Base-by-base conservation (phyloP, 2,888 invertebrate species). In the Acanthoscelides obtectus region DNA sequence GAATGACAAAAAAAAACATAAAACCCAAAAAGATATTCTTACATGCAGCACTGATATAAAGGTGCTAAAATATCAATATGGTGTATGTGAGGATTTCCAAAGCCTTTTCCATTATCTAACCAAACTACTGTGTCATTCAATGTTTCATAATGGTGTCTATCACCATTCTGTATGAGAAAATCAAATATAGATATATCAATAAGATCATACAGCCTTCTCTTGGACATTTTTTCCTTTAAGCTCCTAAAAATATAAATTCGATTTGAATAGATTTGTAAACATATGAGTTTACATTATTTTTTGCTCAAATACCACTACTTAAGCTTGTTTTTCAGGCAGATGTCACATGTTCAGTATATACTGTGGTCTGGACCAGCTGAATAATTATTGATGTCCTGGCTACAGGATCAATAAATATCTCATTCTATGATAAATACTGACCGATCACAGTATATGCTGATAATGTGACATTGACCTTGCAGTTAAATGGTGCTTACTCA, bases 161-260 rank as follows among this genome's bases (percentile, higher is more conserved):
- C 98, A 0, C 97, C 98, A 85, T 98, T 98, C 85, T 96, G 97
- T 82, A 97, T 93, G 2, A 98, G 87, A 84, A 95, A 98, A 86
- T 98, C 98, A 83, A 98, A 96, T 77, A 98, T 91, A 12, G 95
- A 88, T 0, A 93, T 91, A 83, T 98, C 97, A 72, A 98, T 89
- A 71, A 98, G 87, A 86, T 98, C 96, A 72, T 97, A 87, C 64
- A 98, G 85, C 74, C 92, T 87, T 75, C 88, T 88, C 25, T 86
- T 86, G 75, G 88, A 87, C 72, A 90, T 79, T 77, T 87, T 87
- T 70, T 83, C 86, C 77, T 87, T 87, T 0, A 91, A 83, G 72
- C 80, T 69, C 72, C 88, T 88, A 74, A 25, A 82, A 80, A 72
- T 67, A 65, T 73, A 69, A 12, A 71, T 63, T 65, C 21, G n/a